Evolutionary conservation across 2,888 invertebrate species (phyloP).

Genomic region (Drosophila yooni): DNA sequence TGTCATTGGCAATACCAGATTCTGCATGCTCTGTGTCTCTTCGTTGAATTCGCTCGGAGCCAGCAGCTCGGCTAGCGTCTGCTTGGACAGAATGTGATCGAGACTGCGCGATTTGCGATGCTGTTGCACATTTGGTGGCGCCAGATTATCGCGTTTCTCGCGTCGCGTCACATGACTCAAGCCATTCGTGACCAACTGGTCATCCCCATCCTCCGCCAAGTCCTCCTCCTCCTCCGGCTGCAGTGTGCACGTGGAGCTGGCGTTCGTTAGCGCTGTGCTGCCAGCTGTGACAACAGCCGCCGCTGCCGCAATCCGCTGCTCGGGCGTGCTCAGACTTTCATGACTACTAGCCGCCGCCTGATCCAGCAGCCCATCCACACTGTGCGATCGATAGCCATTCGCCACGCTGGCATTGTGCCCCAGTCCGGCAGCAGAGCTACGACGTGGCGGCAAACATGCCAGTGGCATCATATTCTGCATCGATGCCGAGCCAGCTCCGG

Average conservation of each 20-base stretch:
- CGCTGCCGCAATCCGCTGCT: slow-evolving; percentile 79
- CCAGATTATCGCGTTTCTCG: slow-evolving; percentile 72
- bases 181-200: neutral
- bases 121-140: slow-evolving; percentile 74
- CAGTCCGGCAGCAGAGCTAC: slow-evolving; percentile 83
- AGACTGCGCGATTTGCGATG: slow-evolving; percentile 88
- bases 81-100: slow-evolving; percentile 87
- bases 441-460: slow-evolving; percentile 74
- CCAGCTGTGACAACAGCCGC: slow-evolving; percentile 81
- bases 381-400: slow-evolving; percentile 86
- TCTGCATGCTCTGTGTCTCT: slow-evolving; percentile 84
- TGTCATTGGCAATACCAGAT: slow-evolving; percentile 81
- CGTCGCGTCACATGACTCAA: slow-evolving; percentile 69
- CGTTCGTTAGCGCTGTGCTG: slow-evolving; percentile 81
- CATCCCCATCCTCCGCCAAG: neutral
- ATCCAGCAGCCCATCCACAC: slow-evolving; percentile 88
- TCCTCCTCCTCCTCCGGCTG: slow-evolving; percentile 69
- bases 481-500: slow-evolving; percentile 67
- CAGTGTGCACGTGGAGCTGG: slow-evolving; percentile 79
- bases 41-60: slow-evolving; percentile 72
- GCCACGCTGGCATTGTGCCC: slow-evolving; percentile 64
- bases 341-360: slow-evolving; percentile 61
- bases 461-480: slow-evolving; percentile 81
- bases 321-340: slow-evolving; percentile 62
- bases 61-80: slow-evolving; percentile 81